A percentile compares a stretch with the other conserved stretches of the same genome.
These are phyloP conservation scores for Reticulitermes lucifugus DNA, from an alignment of 2,888 invertebrate species.

Conservation along the genomic window DNA sequence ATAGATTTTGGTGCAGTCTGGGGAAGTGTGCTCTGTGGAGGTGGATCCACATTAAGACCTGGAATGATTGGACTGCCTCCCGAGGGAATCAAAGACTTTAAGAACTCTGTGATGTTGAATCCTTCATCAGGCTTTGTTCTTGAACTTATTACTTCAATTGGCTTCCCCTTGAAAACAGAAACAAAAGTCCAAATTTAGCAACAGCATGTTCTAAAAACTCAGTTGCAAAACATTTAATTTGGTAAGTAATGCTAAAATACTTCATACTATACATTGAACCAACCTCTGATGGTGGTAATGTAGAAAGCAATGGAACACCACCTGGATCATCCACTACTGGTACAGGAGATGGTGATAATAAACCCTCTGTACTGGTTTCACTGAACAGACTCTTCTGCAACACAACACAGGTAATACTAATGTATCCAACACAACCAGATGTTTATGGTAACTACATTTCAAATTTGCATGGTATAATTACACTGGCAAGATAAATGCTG, in stretches of 20 bases:
- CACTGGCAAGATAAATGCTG: too few species aligned
- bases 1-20: background rate
- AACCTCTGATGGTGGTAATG: background rate
- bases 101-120: constrained; percentile 69
- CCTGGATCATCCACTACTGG: constrained; percentile 43
- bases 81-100: constrained; percentile 65
- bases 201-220: background rate
- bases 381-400: constrained; percentile 53
- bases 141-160: constrained; percentile 70
- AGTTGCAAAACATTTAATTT: too few species aligned
- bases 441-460: too few species aligned
- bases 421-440: too few species aligned
- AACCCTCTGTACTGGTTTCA: constrained; percentile 49
- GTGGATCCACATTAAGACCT: constrained; percentile 31
- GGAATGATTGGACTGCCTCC: constrained; percentile 35
- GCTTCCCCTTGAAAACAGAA: constrained; percentile 61
- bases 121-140: constrained; percentile 66
- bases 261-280: background rate
- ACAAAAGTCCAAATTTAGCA: background rate
- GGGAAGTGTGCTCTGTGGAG: background rate
- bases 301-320: constrained; percentile 39
- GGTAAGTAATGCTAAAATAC: too few species aligned
- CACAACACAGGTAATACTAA: background rate
- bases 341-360: constrained; percentile 48
- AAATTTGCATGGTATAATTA: too few species aligned